A percentile compares a stretch with the other conserved stretches of the same genome.
Evolutionary conservation across 2,888 invertebrate genomes (phyloP).

Genomic region (Polyploca ridens): DNA sequence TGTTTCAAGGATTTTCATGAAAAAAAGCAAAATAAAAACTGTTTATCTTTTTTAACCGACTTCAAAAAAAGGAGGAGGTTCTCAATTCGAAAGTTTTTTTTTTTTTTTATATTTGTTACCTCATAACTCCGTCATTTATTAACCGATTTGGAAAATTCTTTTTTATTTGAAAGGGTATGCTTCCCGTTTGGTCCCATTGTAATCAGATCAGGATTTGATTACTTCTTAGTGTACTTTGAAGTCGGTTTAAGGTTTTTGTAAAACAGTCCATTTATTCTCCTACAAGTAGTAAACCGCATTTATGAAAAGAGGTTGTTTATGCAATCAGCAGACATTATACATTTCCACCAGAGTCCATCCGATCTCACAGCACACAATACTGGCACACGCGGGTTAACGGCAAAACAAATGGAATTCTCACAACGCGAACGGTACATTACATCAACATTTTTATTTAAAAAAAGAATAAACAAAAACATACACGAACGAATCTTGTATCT

Average conservation of each 20-base stretch:
- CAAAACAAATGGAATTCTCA: slow-evolving; percentile 46
- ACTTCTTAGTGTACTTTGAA: no score
- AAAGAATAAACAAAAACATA: slow-evolving; percentile 38
- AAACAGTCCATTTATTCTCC: no score
- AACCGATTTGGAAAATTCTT: no score
- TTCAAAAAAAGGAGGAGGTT: background rate
- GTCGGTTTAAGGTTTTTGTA: no score
- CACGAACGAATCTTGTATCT: slow-evolving; percentile 66
- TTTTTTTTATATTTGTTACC: no score
- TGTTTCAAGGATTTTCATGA: background rate
- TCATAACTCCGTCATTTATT: no score
- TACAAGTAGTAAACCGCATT: no score
- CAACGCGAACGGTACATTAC: slow-evolving; percentile 49
- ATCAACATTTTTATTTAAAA: slow-evolving; percentile 19
- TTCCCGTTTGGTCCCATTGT: no score
- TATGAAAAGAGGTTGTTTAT: background rate
- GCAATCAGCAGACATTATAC: slow-evolving; percentile 25
- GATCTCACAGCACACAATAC: slow-evolving; percentile 64
- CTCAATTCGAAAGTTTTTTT: no score
- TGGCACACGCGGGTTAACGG: slow-evolving; percentile 62
- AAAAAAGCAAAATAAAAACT: background rate
- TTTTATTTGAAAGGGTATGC: no score
- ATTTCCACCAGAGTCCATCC: slow-evolving; percentile 56
- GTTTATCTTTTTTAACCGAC: background rate
- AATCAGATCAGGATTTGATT: no score